A percentile compares a stretch with the other conserved stretches of the same genome.
Evolutionary conservation across 2,888 invertebrate species (phyloP).

Genomic region (Arge pagana): DNA sequence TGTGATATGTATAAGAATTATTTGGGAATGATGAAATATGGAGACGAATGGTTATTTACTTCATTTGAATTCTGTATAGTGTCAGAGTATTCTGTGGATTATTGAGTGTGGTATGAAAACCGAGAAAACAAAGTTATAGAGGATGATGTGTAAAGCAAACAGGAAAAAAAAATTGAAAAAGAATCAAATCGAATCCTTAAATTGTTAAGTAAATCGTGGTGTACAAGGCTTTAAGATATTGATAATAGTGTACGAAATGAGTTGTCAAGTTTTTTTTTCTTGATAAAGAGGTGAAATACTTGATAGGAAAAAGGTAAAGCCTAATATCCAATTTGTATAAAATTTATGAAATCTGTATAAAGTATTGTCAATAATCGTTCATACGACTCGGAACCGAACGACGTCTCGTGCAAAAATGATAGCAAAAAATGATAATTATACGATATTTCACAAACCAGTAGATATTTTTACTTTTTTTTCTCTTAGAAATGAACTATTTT

Average conservation of each 20-base stretch:
- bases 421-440: slow-evolving; percentile 16
- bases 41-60: slow-evolving; percentile 28
- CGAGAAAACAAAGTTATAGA: too few species aligned
- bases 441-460: slow-evolving; percentile 24
- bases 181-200: slow-evolving; percentile 8
- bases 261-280: too few species aligned
- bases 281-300: not conserved
- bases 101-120: slow-evolving; percentile 9
- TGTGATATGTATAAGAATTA: slow-evolving; percentile 42
- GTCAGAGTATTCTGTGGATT: slow-evolving; percentile 1
- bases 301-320: not conserved
- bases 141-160: not conserved
- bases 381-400: slow-evolving; percentile 1
- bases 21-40: slow-evolving; percentile 28
- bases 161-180: not conserved
- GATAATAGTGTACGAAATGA: not conserved
- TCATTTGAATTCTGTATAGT: slow-evolving; percentile 22
- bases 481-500: slow-evolving; percentile 1
- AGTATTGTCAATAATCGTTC: not conserved
- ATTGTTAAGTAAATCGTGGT: slow-evolving; percentile 1
- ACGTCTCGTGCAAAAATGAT: not conserved
- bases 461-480: slow-evolving; percentile 30
- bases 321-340: slow-evolving; percentile 16
- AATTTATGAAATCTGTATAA: slow-evolving; percentile 13
- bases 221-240: slow-evolving; percentile 5